phyloP scores from a whole-genome alignment of 2,888 invertebrate genomes.

The Hoplodrina ambigua region DNA sequence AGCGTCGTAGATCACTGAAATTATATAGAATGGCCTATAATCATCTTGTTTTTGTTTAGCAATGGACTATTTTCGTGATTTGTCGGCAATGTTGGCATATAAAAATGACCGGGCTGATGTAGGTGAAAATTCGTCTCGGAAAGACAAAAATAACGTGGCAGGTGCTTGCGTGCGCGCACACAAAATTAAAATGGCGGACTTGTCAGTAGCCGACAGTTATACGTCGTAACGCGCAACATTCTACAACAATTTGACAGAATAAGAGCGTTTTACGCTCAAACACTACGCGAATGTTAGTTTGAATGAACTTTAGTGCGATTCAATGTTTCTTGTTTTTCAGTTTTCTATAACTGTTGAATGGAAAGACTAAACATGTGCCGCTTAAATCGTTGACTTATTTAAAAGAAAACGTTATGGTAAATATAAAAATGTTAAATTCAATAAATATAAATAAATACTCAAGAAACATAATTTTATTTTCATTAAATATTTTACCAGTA shows the following conservation, averaged over 20 bases:
- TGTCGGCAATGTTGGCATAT: slow-evolving; percentile 84
- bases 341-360: slow-evolving; percentile 29
- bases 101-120: slow-evolving; percentile 82
- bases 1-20: slow-evolving; percentile 83
- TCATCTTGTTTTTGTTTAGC: slow-evolving; percentile 87
- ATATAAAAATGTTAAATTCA: background rate
- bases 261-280: slow-evolving; percentile 73
- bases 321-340: slow-evolving; percentile 66
- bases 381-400: background rate
- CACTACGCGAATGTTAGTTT: slow-evolving; percentile 71
- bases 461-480: background rate
- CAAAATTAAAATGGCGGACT: slow-evolving; percentile 81
- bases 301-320: slow-evolving; percentile 74
- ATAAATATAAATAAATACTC: background rate
- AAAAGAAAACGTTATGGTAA: background rate
- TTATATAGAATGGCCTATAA: slow-evolving; percentile 87
- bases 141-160: slow-evolving; percentile 81
- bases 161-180: slow-evolving; percentile 77
- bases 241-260: slow-evolving; percentile 77
- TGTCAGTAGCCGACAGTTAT: slow-evolving; percentile 80
- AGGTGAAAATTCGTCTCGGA: slow-evolving; percentile 80
- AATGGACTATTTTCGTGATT: slow-evolving; percentile 86
- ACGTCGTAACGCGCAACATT: slow-evolving; percentile 76
- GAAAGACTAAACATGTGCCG: slow-evolving; percentile 10
- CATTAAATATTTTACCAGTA: background rate